A percentile compares a stretch with the other conserved stretches of the same genome.
These are phyloP conservation scores for Blastomussa wellsi DNA, from an alignment of 92 coral and sea anemone genomes.

Conservation along the genomic window DNA sequence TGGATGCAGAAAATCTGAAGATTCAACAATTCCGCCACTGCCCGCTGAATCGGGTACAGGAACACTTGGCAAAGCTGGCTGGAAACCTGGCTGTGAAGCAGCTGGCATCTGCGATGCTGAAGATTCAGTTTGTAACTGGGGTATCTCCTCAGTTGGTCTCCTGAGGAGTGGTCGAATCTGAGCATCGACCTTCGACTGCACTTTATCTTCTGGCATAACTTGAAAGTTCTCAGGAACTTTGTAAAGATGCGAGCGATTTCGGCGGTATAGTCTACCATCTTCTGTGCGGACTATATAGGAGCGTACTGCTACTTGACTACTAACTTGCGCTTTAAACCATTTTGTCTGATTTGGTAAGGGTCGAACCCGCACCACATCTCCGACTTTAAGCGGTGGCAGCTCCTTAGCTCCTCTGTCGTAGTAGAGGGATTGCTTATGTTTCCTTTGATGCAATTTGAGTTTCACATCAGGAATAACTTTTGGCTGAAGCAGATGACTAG, in stretches of 20 bases:
- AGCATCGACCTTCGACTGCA: too few relatives aligned
- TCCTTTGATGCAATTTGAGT: neutral
- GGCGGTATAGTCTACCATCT: constrained; percentile 7
- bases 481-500: constrained; percentile 27
- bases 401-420: constrained; percentile 16
- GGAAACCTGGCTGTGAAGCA: too few relatives aligned
- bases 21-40: too few relatives aligned
- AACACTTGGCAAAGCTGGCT: too few relatives aligned
- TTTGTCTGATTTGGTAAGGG: neutral
- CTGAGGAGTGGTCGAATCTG: too few relatives aligned
- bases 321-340: constrained; percentile 29
- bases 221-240: too few relatives aligned
- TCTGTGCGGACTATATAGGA: constrained; percentile 24
- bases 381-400: neutral
- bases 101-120: constrained; percentile 1
- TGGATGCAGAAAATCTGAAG: too few relatives aligned
- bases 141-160: neutral
- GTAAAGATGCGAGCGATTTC: constrained; percentile 4
- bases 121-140: neutral
- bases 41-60: too few relatives aligned
- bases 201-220: too few relatives aligned
- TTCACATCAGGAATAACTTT: constrained; percentile 20
- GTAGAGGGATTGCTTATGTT: neutral
- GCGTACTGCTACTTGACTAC: constrained; percentile 24
- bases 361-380: constrained; percentile 31